Conservation (phyloP, 1,140 invertebrate genomes). For the Idris sp. region DNA sequence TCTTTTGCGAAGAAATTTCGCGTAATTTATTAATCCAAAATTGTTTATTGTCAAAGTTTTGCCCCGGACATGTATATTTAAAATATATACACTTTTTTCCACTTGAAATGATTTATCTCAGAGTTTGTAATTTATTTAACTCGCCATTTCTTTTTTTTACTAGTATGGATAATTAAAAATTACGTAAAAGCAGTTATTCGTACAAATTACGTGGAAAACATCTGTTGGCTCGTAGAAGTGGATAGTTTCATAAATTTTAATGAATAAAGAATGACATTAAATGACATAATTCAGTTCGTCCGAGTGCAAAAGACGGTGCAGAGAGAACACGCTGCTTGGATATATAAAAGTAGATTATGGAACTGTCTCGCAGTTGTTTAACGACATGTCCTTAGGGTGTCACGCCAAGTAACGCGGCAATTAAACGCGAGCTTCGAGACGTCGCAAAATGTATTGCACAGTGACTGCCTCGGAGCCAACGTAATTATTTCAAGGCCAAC, state of each 20-base stretch:
- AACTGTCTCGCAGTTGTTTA: constrained; percentile 50
- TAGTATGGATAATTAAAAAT: no score
- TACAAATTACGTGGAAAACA: no score
- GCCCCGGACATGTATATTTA: no score
- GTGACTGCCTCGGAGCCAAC: constrained; percentile 59
- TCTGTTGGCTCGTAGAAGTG: not conserved
- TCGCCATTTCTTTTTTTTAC: no score
- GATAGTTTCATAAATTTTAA: constrained; percentile 22
- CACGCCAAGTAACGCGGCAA: constrained; percentile 53
- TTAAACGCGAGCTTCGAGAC: constrained; percentile 49
- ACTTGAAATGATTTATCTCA: no score
- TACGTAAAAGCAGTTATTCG: no score
- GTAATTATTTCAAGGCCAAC: constrained; percentile 74
- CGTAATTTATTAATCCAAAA: constrained; percentile 18
- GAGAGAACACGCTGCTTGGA: constrained; percentile 19
- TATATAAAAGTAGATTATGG: constrained; percentile 50
- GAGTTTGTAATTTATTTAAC: no score
- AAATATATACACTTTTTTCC: no score
- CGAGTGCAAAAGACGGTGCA: constrained; percentile 36
- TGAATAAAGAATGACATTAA: constrained; percentile 38
- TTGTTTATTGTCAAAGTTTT: not conserved
- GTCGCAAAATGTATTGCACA: constrained; percentile 54
- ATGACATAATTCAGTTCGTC: constrained; percentile 47
- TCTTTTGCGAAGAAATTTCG: constrained; percentile 19
- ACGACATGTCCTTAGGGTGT: constrained; percentile 57